These are phyloP conservation scores for Nowickia ferox DNA, from an alignment of 2,888 invertebrate genomes.

Conservation along the genomic window DNA sequence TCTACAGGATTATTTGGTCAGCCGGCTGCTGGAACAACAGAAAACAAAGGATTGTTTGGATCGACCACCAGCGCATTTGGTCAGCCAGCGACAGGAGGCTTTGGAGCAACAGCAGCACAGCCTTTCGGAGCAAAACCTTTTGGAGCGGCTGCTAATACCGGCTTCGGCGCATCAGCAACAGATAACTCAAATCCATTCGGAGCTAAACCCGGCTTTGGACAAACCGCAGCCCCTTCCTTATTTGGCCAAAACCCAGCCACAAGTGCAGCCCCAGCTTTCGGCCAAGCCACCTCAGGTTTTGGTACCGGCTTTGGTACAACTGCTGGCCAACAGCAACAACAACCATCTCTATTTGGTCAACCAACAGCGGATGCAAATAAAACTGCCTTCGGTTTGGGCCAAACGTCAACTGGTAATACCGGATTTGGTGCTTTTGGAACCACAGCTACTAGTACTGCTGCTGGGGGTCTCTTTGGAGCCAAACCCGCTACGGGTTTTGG, in stretches of 20 bases:
- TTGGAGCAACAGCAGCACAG: constrained; percentile 84
- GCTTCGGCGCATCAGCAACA: constrained; percentile 78
- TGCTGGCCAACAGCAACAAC: constrained; percentile 76
- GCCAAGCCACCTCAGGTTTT: constrained; percentile 81
- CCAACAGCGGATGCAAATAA: constrained; percentile 82
- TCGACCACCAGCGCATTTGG: constrained; percentile 83
- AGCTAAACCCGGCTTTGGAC: constrained; percentile 83
- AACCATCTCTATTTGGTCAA: constrained; percentile 79
- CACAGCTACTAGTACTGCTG: constrained; percentile 83
- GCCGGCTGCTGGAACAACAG: constrained; percentile 78
- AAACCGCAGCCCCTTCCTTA: constrained; percentile 84
- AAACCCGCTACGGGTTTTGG: constrained; percentile 83
- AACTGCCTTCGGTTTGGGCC: constrained; percentile 79
- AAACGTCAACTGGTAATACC: constrained; percentile 76
- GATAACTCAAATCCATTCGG: constrained; percentile 82
- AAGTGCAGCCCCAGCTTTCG: constrained; percentile 84
- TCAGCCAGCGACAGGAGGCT: constrained; percentile 82
- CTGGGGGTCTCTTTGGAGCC: constrained; percentile 80
- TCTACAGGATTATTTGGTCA: constrained; percentile 85
- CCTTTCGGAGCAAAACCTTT: constrained; percentile 88
- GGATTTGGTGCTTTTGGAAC: constrained; percentile 82
- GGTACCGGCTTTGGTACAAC: constrained; percentile 81
- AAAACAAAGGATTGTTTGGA: constrained; percentile 85
- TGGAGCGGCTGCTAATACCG: constrained; percentile 83
- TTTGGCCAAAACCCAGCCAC: constrained; percentile 85